These are phyloP conservation scores for Agelastica alni DNA, from an alignment of 2,888 invertebrate species.

Conservation along the genomic window DNA sequence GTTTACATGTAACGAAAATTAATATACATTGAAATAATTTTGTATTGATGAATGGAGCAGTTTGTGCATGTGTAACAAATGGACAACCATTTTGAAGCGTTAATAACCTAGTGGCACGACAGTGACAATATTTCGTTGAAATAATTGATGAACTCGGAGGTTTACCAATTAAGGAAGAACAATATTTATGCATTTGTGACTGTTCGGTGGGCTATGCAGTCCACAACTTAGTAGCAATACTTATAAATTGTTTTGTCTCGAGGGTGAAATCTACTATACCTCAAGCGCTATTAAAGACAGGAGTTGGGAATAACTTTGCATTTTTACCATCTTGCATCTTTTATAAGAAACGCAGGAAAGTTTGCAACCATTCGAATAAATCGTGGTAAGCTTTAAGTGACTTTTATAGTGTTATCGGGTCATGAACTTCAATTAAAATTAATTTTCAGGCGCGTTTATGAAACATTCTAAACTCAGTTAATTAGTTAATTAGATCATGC, in stretches of 20 bases:
- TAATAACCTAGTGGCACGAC: background rate
- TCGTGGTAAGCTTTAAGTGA: slow-evolving; percentile 14
- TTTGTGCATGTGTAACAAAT: slow-evolving; percentile 20
- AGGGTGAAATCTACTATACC: too few species aligned
- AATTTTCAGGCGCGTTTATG: slow-evolving; percentile 19
- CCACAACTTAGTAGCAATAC: too few species aligned
- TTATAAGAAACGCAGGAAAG: background rate
- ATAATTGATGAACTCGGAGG: background rate
- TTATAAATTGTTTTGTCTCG: too few species aligned
- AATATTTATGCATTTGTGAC: too few species aligned
- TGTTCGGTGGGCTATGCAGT: too few species aligned
- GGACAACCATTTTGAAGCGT: slow-evolving; percentile 11
- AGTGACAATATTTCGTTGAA: background rate
- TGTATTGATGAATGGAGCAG: slow-evolving; percentile 23
- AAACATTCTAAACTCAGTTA: slow-evolving; percentile 10
- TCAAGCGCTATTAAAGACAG: too few species aligned
- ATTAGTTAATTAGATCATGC: slow-evolving; percentile 16
- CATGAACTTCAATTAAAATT: slow-evolving; percentile 24
- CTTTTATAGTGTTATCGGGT: slow-evolving; percentile 23
- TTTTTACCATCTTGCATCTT: background rate
- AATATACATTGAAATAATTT: slow-evolving; percentile 28
- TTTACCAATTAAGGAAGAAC: too few species aligned
- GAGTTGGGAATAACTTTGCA: background rate
- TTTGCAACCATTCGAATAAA: slow-evolving; percentile 15
- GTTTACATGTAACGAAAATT: slow-evolving; percentile 27